Evolutionary conservation across 2,797 vertebrate genomes (phyloP), one percentile per base, ranked within the genome.

Genomic region (Scleropages formosus): DNA sequence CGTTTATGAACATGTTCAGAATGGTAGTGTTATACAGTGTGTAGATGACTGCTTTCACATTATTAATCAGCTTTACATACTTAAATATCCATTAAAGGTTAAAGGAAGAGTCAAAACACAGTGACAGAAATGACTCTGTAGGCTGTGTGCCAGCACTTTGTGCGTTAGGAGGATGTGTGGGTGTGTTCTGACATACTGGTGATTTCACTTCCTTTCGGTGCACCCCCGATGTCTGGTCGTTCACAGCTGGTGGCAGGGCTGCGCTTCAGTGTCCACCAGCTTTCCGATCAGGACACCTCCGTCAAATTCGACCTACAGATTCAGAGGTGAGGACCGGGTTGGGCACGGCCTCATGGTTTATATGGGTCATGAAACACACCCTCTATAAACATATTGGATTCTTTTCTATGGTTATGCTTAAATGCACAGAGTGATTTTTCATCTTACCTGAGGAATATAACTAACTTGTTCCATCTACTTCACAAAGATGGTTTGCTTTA

Each of bases 231-330:
- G 44, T 20, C 22, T 58, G 47, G 4, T 44, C 44, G 22, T 49
- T 20, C 26, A 1, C 81, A 98, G 97, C 88, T 98, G 11, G 69
- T 93, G 73, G 95, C 96, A 39, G 94, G 95, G 64, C 83, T 99
- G 78, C 93, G 90, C 58, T 98, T 99, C 88, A 98, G 95, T 0
- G 96, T 98, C 0, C 95, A 98, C 78, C 95, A 98, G 85, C 93
- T 98, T 44, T 95, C 95, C 0, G 97, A 98, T 80, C 95, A 96
- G 84, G 97, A 98, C 83, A 96, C 95, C 0, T 94, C 93, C 0
- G 95, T 98, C 72, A 95, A 91, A 86, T 98, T 98, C 73, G 91
- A 96, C 77, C 84, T 97, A 75, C 95, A 97, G 72, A 96, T 98
- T 8, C 90, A 92, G 84, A 98, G 96, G 96, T 96, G 89, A 0